Percentiles rank a stretch among this genome's conserved stretches.
Evolutionary conservation across 2,797 vertebrate genomes (phyloP).

Genomic region (Karalla daura): DNA sequence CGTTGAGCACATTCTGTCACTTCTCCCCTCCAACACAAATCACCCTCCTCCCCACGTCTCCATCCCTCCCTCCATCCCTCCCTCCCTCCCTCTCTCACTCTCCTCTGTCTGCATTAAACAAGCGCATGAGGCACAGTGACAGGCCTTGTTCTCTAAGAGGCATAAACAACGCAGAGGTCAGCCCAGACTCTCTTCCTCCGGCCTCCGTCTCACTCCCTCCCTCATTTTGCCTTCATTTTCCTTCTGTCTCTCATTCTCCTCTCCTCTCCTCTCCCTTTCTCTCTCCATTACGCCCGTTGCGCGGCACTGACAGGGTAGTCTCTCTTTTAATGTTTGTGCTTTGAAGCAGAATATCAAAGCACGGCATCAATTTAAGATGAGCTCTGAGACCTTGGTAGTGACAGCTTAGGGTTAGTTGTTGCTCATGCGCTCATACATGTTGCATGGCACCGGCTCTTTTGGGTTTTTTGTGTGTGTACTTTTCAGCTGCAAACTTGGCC

Average conservation of each 20-base stretch:
- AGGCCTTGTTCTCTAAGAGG: slow-evolving; percentile 69
- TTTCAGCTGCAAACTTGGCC: slow-evolving; percentile 8
- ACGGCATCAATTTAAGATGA: slow-evolving; percentile 63
- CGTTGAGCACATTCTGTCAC: slow-evolving; percentile 72
- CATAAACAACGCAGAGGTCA: slow-evolving; percentile 69
- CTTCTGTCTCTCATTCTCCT: slow-evolving; percentile 27
- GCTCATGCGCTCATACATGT: slow-evolving; percentile 33
- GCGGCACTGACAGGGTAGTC: slow-evolving; percentile 20
- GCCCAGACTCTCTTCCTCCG: slow-evolving; percentile 59
- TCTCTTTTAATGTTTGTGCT: slow-evolving; percentile 59
- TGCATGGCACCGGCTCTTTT: slow-evolving; percentile 30
- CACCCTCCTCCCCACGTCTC: slow-evolving; percentile 21
- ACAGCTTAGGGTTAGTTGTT: slow-evolving; percentile 48
- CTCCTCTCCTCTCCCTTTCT: neutral
- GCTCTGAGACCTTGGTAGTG: slow-evolving; percentile 37
- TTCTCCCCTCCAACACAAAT: slow-evolving; percentile 49
- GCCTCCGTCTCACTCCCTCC: slow-evolving; percentile 26
- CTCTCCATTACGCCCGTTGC: slow-evolving; percentile 17
- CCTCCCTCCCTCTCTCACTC: too few relatives aligned
- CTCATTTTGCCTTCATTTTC: neutral
- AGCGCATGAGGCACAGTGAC: slow-evolving; percentile 57
- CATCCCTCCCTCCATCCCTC: too few relatives aligned
- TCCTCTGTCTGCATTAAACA: slow-evolving; percentile 59
- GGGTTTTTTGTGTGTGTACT: slow-evolving; percentile 3
- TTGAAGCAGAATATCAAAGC: slow-evolving; percentile 71